A percentile compares a stretch with the other conserved stretches of the same genome.
Evolutionary conservation across 2,797 vertebrate species (phyloP).

Genomic region (Acrossocheilus fasciatus): DNA sequence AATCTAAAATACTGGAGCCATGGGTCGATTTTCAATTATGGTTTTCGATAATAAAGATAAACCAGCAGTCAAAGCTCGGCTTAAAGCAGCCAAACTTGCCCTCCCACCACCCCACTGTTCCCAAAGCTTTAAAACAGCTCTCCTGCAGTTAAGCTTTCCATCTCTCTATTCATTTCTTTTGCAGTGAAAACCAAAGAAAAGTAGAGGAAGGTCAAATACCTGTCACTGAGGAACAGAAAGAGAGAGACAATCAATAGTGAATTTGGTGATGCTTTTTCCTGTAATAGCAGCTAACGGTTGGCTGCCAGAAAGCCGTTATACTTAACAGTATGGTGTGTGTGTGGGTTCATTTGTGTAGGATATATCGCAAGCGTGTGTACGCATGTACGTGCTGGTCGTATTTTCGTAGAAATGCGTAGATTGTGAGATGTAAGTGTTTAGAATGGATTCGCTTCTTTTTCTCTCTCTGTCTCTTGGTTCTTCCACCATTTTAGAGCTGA

Average conservation of each 20-base stretch:
- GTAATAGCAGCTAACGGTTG: conserved; percentile 44
- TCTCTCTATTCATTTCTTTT: conserved; percentile 65
- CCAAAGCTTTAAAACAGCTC: conserved; percentile 57
- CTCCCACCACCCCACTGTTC: conserved; percentile 56
- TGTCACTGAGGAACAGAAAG: conserved; percentile 67
- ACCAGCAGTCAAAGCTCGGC: conserved; percentile 74
- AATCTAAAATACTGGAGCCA: conserved; percentile 63
- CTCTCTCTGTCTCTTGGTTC: conserved; percentile 1
- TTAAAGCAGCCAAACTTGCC: conserved; percentile 68
- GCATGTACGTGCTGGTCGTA: neutral
- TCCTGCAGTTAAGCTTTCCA: conserved; percentile 60
- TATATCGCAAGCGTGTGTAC: neutral
- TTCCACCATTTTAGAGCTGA: conserved; percentile 46
- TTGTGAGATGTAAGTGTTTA: neutral
- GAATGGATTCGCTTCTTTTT: neutral
- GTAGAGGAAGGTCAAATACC: conserved; percentile 71
- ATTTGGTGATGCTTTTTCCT: conserved; percentile 52
- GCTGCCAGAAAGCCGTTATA: conserved; percentile 19
- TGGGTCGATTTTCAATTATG: conserved; percentile 79
- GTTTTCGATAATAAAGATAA: conserved; percentile 80
- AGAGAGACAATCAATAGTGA: conserved; percentile 54
- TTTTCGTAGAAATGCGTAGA: neutral
- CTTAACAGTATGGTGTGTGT: conserved; percentile 14
- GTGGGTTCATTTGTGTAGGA: neutral
- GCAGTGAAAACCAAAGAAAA: conserved; percentile 60